Percentiles rank a stretch among this genome's conserved stretches.
phyloP scores from a whole-genome alignment of 2,113 vertebrate genomes.

The Macaca nemestrina region DNA sequence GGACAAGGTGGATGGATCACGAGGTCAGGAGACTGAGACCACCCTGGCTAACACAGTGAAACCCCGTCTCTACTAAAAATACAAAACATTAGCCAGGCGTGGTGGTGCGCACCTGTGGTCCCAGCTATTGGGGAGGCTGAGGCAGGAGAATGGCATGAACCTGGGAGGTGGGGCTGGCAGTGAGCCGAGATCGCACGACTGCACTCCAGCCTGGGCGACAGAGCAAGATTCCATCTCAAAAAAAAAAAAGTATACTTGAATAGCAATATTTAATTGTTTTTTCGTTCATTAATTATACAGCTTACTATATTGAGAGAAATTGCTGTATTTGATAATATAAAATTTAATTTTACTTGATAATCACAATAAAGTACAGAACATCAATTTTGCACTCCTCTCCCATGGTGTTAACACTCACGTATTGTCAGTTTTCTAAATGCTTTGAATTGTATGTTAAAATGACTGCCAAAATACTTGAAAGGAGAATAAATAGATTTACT shows the following conservation, averaged over 20 bases:
- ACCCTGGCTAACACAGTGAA: no score
- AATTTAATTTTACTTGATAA: conserved; percentile 28
- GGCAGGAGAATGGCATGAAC: no score
- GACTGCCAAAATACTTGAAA: conserved; percentile 35
- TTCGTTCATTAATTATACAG: neutral
- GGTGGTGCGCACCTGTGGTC: no score
- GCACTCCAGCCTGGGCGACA: no score
- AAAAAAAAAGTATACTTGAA: neutral
- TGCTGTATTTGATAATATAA: neutral
- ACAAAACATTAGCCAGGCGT: no score
- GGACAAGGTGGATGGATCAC: no score
- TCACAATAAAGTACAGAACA: neutral
- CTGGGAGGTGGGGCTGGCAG: no score
- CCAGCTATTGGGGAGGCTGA: no score
- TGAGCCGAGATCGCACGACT: no score
- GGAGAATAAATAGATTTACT: conserved; percentile 17
- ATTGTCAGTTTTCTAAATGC: neutral
- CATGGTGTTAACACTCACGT: neutral
- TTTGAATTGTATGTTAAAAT: conserved; percentile 15
- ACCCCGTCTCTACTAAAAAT: no score
- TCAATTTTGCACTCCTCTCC: neutral
- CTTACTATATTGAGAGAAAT: conserved; percentile 2
- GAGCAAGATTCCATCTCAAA: no score
- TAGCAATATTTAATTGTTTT: neutral
- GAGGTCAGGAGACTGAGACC: no score